phyloP scores from a whole-genome alignment of 2,797 vertebrate genomes.

The Ptychobarbus kaznakovi region DNA sequence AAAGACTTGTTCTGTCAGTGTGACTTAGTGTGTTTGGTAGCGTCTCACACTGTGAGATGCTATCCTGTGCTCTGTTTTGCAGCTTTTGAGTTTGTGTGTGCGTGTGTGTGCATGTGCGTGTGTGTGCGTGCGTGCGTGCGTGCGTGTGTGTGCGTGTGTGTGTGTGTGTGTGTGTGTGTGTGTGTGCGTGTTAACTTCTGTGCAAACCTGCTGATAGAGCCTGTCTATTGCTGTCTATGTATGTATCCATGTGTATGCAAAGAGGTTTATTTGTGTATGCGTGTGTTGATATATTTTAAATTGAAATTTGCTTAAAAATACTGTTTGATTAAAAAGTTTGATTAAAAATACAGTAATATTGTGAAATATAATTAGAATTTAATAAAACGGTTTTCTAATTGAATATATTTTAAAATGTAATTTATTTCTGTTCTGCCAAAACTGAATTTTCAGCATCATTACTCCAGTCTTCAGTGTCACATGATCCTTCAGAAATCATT shows the following conservation, averaged over 20 bases:
- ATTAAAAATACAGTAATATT: not conserved
- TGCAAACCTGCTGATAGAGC: not conserved
- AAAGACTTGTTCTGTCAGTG: conserved; percentile 27
- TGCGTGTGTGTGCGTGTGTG: not conserved
- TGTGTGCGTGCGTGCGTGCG: not conserved
- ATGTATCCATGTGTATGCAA: conserved; percentile 8
- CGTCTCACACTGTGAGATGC: conserved; percentile 36
- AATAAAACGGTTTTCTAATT: not conserved
- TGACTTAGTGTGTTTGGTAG: conserved; percentile 39
- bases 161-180: not conserved
- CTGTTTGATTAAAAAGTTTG: no score
- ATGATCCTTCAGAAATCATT: not conserved
- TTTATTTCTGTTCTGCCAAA: not conserved
- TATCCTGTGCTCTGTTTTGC: conserved; percentile 16
- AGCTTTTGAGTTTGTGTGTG: not conserved
- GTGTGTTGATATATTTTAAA: conserved; percentile 5
- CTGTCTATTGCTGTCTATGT: not conserved
- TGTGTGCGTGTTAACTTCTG: conserved; percentile 15
- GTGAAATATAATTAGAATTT: not conserved
- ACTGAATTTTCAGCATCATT: not conserved
- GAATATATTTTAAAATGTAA: not conserved
- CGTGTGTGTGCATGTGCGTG: not conserved
- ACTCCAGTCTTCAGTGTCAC: not conserved
- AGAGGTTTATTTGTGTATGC: not conserved
- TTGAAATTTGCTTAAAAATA: not conserved